Conservation (phyloP, 1,140 invertebrate species). For the Cotesia glomerata region DNA sequence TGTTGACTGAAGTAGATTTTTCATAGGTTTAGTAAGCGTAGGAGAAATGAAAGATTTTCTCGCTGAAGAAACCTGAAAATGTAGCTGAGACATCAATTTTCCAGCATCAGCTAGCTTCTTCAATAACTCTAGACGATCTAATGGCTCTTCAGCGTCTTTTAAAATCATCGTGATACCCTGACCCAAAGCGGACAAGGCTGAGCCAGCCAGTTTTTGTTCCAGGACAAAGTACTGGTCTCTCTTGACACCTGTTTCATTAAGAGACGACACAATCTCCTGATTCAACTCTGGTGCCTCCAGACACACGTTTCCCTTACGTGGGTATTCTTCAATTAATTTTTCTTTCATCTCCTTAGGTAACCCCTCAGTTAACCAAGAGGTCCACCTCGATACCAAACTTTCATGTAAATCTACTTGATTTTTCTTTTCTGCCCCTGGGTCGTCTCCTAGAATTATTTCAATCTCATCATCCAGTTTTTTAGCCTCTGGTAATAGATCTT, state of each 20-base stretch:
- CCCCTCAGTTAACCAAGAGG: neutral
- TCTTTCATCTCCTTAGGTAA: neutral
- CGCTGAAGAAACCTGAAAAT: neutral
- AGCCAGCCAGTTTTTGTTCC: constrained; percentile 1
- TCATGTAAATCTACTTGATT: neutral
- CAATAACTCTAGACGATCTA: constrained; percentile 4
- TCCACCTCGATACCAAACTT: neutral
- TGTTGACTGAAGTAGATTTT: neutral
- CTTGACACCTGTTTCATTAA: too few relatives aligned
- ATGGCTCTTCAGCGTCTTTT: neutral
- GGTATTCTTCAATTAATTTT: neutral
- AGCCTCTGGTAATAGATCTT: neutral
- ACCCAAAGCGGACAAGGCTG: neutral
- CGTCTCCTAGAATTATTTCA: neutral
- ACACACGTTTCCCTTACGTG: neutral
- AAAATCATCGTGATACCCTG: neutral
- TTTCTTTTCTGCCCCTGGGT: neutral
- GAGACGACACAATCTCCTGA: neutral
- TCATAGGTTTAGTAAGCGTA: neutral
- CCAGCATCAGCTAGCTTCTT: neutral
- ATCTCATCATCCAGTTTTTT: neutral
- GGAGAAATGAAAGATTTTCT: constrained; percentile 5
- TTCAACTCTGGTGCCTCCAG: constrained; percentile 8
- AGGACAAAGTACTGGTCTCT: neutral
- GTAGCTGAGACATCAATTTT: neutral